A percentile compares a stretch with the other conserved stretches of the same genome.
phyloP scores from a whole-genome alignment of 2,113 vertebrate species.

The Vireo altiloquus region DNA sequence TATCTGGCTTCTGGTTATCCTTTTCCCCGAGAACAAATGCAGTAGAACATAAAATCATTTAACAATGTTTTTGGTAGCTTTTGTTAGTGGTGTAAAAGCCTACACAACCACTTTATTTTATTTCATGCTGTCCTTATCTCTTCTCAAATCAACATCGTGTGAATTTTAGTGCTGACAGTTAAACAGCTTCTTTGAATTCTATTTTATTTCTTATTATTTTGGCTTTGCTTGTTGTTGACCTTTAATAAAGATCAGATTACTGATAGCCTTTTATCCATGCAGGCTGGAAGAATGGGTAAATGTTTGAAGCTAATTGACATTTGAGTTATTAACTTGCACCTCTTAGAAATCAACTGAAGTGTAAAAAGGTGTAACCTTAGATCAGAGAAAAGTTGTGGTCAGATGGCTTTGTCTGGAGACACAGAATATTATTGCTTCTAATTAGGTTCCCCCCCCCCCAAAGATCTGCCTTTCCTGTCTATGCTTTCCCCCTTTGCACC shows the following conservation, averaged over 20 bases:
- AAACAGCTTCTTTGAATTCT: neutral
- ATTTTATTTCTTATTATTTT: neutral
- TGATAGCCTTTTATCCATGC: neutral
- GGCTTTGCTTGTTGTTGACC: neutral
- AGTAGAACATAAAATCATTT: neutral
- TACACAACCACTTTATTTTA: neutral
- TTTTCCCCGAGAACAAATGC: neutral
- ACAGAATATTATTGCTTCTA: neutral
- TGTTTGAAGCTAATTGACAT: neutral
- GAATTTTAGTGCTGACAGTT: neutral
- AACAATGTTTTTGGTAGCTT: neutral
- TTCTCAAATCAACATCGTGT: neutral
- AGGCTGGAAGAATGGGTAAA: neutral
- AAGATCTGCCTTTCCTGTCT: neutral
- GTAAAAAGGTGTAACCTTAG: neutral
- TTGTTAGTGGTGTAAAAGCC: neutral
- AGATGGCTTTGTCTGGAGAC: neutral
- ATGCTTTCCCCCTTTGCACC: neutral
- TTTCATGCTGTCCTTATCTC: neutral
- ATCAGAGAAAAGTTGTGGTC: neutral
- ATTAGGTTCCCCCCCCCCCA: rapidly evolving
- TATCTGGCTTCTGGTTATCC: neutral
- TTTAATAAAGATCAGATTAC: neutral
- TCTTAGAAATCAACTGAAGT: neutral
- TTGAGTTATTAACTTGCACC: neutral